Conservation (phyloP, 2,888 invertebrate genomes). For the Sturmia bella region DNA sequence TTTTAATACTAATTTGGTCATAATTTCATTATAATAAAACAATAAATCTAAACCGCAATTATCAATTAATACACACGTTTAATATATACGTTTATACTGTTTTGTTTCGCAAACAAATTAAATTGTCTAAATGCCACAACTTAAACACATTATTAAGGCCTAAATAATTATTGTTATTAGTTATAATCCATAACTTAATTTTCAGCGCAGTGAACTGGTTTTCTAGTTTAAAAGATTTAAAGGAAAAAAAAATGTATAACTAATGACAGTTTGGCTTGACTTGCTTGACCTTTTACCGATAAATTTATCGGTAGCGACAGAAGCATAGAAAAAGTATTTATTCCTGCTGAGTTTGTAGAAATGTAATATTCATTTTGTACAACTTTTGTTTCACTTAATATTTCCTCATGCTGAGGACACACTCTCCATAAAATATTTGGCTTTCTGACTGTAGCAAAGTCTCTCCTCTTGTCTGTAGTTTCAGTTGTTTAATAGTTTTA, state of each 20-base stretch:
- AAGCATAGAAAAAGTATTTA: neutral
- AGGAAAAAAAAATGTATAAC: no score
- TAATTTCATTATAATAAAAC: slow-evolving; percentile 28
- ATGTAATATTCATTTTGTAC: slow-evolving; percentile 7
- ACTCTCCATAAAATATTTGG: slow-evolving; percentile 58
- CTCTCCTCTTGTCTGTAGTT: slow-evolving; percentile 5
- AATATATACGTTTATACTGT: neutral
- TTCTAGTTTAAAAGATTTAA: no score
- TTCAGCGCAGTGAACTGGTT: no score
- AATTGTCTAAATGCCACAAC: slow-evolving; percentile 17
- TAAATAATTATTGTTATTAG: neutral
- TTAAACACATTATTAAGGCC: neutral
- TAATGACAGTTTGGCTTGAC: no score
- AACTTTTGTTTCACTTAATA: slow-evolving; percentile 51
- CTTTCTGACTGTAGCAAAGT: slow-evolving; percentile 32
- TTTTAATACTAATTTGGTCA: slow-evolving; percentile 11
- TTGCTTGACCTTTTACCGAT: no score
- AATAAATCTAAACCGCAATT: slow-evolving; percentile 53
- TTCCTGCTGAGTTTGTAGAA: neutral
- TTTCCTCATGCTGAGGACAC: slow-evolving; percentile 59
- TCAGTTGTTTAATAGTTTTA: slow-evolving; percentile 26
- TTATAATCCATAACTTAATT: neutral
- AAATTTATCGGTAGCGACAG: neutral
- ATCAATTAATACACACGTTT: slow-evolving; percentile 44
- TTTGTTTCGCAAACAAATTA: neutral